Evolutionary conservation across 1,140 invertebrate genomes (phyloP), one percentile per base, ranked within the genome.

Genomic region (Eueides isabella): DNA sequence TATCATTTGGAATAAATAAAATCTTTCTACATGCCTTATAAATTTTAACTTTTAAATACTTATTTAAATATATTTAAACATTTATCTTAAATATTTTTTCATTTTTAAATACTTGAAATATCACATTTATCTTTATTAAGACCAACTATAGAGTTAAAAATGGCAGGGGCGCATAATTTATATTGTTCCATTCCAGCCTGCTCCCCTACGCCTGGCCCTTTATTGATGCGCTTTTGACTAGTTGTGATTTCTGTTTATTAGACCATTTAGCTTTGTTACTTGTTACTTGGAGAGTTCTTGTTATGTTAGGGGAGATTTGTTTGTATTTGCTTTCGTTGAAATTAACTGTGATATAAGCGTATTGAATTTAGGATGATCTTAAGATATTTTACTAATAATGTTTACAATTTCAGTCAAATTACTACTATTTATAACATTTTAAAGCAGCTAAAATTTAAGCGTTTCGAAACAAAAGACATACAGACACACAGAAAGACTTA

Each of bases 201-300:
- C 11, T 70, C 81, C 80, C 83, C 83, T 75, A 78, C 71, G 38
- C 61, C 55, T 74, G 70, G 72, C 79, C 81, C 85, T 85, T 86
- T 87, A 85, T 89, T 87, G 87, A 88, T 90, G 88, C 81, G 76
- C 89, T 90, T 91, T 90, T 91, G 81, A 89, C 85, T 89, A 84
- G 85, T 88, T 85, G 78, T 90, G 86, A 90, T 89, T 89, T 80
- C 80, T 80, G 84, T 87, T 91, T 90, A 88, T 91, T 87, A 82
- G 74, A 72, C 84, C 85, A 84, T 89, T 91, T 88, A 86, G 81
- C 78, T 79, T 84, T 86, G 82, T 83, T 84, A 74, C 76, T 78
- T 67, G 64, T 73, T 69, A 69, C 64, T 63, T 67, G 70, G 70
- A 65, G 71, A 72, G 61, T 65, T 64, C 55, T 67, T 72, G 66